Conservation (phyloP, 1,140 invertebrate species). For the Apis cerana region DNA sequence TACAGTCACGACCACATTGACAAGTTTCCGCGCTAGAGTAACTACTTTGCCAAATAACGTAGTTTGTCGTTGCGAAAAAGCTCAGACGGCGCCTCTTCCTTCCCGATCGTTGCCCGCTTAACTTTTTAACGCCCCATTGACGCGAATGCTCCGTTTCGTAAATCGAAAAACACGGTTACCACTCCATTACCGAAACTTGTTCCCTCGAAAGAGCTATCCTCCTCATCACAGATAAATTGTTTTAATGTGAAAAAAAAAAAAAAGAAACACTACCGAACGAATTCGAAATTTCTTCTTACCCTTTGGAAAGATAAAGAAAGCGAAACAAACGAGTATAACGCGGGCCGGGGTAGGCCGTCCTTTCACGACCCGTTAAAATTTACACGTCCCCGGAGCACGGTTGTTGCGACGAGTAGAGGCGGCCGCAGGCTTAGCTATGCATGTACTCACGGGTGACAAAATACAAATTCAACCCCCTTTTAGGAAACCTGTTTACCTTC, state of each 20-base stretch:
- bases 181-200: neutral
- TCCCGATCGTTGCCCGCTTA: neutral
- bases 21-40: neutral
- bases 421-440: constrained; percentile 64
- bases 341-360: neutral
- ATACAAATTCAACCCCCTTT: constrained; percentile 70
- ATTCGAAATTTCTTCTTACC: neutral
- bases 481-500: constrained; percentile 69
- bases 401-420: constrained; percentile 46
- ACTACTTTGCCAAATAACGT: neutral
- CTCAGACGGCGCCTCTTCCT: neutral
- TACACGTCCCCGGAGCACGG: constrained; percentile 56
- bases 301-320: neutral
- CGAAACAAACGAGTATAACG: neutral
- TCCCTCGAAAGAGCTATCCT: neutral
- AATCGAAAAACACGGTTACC: neutral
- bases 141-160: neutral
- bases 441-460: constrained; percentile 72
- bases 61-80: neutral
- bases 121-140: neutral
- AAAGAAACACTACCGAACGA: no score
- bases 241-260: neutral
- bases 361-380: constrained; percentile 65
- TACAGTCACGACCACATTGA: neutral
- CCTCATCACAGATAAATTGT: neutral